A percentile compares a stretch with the other conserved stretches of the same genome.
Evolutionary conservation across 1,140 invertebrate genomes (phyloP).

Genomic region (Yoshiicerus persimilis): DNA sequence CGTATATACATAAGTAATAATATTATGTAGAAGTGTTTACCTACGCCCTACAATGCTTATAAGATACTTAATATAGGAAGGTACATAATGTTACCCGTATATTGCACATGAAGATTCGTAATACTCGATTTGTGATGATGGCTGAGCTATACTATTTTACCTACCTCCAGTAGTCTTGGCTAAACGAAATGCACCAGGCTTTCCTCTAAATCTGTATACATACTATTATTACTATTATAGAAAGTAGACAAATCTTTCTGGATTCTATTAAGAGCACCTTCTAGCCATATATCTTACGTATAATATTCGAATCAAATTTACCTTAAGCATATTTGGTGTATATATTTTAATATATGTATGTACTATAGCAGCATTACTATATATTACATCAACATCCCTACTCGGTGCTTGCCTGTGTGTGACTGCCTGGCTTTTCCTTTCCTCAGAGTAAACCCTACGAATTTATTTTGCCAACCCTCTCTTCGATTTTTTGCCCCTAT

Average conservation of each 20-base stretch:
- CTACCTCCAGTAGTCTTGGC: not conserved
- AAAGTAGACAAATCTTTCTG: not conserved
- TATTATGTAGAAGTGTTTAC: not conserved
- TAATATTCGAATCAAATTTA: not conserved
- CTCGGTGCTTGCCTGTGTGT: not conserved
- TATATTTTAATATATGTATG: not conserved
- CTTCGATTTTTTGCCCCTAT: constrained; percentile 40
- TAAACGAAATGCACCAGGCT: too few relatives aligned
- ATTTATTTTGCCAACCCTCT: constrained; percentile 35
- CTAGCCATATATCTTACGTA: not conserved
- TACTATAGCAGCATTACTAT: too few relatives aligned
- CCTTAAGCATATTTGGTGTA: not conserved
- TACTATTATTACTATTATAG: too few relatives aligned
- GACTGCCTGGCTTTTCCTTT: constrained; percentile 4
- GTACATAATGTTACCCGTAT: not conserved
- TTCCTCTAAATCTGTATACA: not conserved
- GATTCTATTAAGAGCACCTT: not conserved
- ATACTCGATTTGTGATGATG: not conserved
- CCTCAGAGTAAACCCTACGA: constrained; percentile 22
- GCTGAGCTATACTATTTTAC: not conserved
- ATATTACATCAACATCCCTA: not conserved
- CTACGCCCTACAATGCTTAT: not conserved
- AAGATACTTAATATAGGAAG: not conserved
- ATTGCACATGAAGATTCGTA: not conserved
- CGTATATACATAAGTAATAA: not conserved